phyloP scores from a whole-genome alignment of 2,888 invertebrate species.

The Leptopilina myrica region DNA sequence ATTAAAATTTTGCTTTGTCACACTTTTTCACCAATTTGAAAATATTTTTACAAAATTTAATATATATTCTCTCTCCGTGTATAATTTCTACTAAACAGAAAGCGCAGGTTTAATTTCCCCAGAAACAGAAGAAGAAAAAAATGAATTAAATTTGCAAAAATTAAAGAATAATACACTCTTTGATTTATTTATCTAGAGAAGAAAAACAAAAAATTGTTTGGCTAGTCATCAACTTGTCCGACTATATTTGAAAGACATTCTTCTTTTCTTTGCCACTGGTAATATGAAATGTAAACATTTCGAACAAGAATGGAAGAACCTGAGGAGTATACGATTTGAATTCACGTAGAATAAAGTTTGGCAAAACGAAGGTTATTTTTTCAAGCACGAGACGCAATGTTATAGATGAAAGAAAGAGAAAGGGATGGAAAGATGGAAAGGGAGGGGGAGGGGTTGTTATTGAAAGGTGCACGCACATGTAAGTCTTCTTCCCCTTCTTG shows the following conservation, averaged over 20 bases:
- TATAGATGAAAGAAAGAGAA: not conserved
- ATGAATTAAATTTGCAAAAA: no score
- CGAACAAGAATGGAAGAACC: conserved; percentile 9
- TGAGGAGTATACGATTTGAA: conserved; percentile 33
- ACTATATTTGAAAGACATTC: not conserved
- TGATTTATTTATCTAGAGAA: not conserved
- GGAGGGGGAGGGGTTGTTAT: not conserved
- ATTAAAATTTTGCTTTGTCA: no score
- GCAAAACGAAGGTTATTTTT: conserved; percentile 35
- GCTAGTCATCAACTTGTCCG: conserved; percentile 2
- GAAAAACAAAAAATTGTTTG: not conserved
- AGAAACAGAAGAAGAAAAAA: no score
- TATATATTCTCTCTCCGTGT: no score
- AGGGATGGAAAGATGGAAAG: not conserved
- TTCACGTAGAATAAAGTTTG: conserved; percentile 23
- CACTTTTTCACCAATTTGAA: no score
- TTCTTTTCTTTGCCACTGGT: not conserved
- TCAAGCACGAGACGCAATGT: conserved; percentile 30
- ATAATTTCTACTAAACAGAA: no score
- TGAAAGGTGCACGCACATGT: conserved; percentile 28
- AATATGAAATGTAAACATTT: conserved; percentile 21
- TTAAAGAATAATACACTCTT: no score
- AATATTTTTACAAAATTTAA: no score
- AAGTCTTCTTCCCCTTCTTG: not conserved
- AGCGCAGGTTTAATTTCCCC: no score